Evolutionary conservation across 2,113 vertebrate genomes (phyloP).

Genomic region (Pangasianodon gigas): DNA sequence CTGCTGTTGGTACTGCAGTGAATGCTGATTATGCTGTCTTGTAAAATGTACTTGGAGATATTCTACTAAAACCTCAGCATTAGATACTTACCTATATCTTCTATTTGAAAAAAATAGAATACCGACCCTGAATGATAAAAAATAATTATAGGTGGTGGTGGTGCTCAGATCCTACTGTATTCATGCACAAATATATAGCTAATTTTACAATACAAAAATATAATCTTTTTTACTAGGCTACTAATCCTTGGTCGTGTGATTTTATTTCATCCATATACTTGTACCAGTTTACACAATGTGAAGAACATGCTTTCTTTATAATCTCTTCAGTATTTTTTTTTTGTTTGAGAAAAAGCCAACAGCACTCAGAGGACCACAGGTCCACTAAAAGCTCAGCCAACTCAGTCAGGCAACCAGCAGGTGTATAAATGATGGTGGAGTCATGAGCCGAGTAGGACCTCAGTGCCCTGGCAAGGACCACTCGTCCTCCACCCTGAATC

Average conservation of each 20-base stretch:
- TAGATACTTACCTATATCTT: background rate
- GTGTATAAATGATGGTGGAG: slow-evolving; percentile 32
- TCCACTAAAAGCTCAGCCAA: slow-evolving; percentile 12
- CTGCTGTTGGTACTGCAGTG: background rate
- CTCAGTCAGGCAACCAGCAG: slow-evolving; percentile 8
- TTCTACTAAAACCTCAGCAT: background rate
- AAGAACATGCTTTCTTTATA: background rate
- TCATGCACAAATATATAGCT: background rate
- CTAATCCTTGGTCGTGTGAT: background rate
- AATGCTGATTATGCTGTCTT: background rate
- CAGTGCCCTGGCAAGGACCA: slow-evolving; percentile 8
- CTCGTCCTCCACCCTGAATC: slow-evolving; percentile 13
- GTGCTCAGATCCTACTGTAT: background rate
- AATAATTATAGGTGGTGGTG: background rate
- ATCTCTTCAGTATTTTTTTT: background rate
- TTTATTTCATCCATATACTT: background rate
- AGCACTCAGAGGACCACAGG: background rate
- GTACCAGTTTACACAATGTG: background rate
- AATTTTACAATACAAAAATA: background rate
- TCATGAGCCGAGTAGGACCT: slow-evolving; percentile 16
- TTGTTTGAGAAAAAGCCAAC: background rate
- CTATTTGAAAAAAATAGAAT: background rate
- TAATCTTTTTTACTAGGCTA: background rate
- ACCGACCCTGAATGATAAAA: background rate
- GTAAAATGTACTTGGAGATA: background rate